Base-by-base conservation (phyloP, 2,888 invertebrate species). In the Glomeris marginata region DNA sequence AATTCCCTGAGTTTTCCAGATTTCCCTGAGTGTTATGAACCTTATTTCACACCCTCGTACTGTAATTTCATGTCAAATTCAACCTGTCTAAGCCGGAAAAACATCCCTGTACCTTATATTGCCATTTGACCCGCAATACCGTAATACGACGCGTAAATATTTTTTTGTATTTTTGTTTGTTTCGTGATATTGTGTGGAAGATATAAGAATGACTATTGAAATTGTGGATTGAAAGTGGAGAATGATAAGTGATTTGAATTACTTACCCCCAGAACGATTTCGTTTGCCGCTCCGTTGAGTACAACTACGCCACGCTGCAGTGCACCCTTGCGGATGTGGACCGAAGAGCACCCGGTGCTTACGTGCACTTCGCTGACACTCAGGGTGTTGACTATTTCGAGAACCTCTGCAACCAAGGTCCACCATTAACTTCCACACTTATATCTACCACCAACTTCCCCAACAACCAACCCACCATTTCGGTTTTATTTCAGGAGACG, bases 261-360 rank as follows among this genome's bases (percentile, higher is more conserved):
- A 15, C 16, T 18, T 22, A 1, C 16, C 56, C 58, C 48, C 68
- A 82, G 79, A 84, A 86, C 67, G 83, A 88, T 48, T 91, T 91
- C 68, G 80, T 81, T 13, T 92, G 91, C 63, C 81, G 91, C 8
- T 90, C 90, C 1, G 84, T 84, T 37, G 90, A 91, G 67, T 92
- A 91, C 69, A 90, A 91, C 68, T 91, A 91, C 70, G 84, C 85
- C 54, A 87, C 86, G 52, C 79, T 91, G 67, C 81, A 90, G 62
- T 92, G 91, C 62, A 84, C 88, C 56, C 75, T 92, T 38, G 86
- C 87, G 63, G 90, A 91, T 64, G 81, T 85, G 1, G 91, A 92
- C 66, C 72, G 91, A 15, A 75, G 91, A 54, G 84, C 88, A 1
- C 85, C 84, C 2, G 84, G 84, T 1, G 85, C 84, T 63, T 84